Conservation (phyloP, 2,888 invertebrate species). For the Apotomis capreana region DNA sequence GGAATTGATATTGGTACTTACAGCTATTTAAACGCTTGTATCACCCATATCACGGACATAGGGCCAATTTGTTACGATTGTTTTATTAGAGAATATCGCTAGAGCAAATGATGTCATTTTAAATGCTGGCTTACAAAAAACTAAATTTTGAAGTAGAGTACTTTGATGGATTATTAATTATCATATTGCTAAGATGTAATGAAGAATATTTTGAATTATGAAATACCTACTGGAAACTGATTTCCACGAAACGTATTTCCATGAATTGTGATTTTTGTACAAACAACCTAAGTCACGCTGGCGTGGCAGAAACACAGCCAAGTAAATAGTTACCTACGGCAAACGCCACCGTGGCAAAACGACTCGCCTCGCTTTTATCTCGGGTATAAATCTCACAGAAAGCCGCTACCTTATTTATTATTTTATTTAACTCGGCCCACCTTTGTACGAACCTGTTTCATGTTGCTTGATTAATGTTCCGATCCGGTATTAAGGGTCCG, state of each 20-base stretch:
- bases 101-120: no score
- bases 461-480: slow-evolving; percentile 77
- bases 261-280: neutral
- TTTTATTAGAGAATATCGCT: no score
- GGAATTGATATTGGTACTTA: no score
- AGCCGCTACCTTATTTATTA: slow-evolving; percentile 78
- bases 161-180: no score
- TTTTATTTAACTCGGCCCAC: slow-evolving; percentile 77
- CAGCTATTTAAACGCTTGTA: no score
- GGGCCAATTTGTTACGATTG: no score
- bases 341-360: slow-evolving; percentile 35
- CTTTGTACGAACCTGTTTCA: slow-evolving; percentile 78
- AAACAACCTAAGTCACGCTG: neutral
- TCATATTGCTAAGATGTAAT: no score
- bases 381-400: slow-evolving; percentile 81
- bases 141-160: no score
- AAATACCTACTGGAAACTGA: no score
- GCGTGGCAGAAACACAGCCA: slow-evolving; percentile 5
- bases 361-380: slow-evolving; percentile 71
- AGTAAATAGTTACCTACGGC: slow-evolving; percentile 30
- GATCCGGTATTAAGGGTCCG: slow-evolving; percentile 71
- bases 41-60: no score
- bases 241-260: neutral
- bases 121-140: no score
- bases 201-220: no score